Evolutionary conservation across 1,140 invertebrate species (phyloP).

Genomic region (Ladona fulva): DNA sequence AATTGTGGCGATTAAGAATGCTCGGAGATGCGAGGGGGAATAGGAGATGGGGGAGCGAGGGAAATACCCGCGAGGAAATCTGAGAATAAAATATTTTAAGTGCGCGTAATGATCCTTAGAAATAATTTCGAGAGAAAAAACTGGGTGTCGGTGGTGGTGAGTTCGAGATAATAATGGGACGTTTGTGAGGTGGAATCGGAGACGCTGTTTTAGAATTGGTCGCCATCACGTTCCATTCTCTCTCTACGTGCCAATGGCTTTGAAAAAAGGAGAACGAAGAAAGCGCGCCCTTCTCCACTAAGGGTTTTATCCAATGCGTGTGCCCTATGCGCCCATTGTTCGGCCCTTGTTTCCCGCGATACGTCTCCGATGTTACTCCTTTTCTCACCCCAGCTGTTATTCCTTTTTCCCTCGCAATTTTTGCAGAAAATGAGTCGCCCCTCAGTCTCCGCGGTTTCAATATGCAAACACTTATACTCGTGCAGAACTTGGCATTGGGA

Average conservation of each 20-base stretch:
- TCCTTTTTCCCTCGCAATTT: neutral
- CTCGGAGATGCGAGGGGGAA: neutral
- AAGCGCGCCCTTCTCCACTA: neutral
- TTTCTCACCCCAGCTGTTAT: too few species aligned
- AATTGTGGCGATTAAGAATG: constrained; percentile 9
- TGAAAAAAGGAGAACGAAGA: neutral
- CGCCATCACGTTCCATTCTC: neutral
- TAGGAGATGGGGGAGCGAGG: neutral
- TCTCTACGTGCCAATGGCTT: neutral
- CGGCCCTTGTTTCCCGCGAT: neutral
- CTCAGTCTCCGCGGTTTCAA: neutral
- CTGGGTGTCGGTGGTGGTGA: neutral
- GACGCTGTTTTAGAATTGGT: neutral
- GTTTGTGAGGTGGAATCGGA: neutral
- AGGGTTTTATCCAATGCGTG: constrained; percentile 4
- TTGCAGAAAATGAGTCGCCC: neutral
- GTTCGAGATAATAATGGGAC: neutral
- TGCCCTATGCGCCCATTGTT: neutral
- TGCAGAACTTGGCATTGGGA: too few species aligned
- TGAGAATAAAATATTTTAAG: constrained; percentile 7
- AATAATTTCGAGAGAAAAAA: neutral
- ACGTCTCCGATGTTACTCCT: neutral
- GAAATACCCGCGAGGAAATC: neutral
- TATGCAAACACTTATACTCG: neutral
- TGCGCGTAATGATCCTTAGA: constrained; percentile 4